These are phyloP conservation scores for Cyclophora albipunctata DNA, from an alignment of 2,888 invertebrate species.

Conservation along the genomic window DNA sequence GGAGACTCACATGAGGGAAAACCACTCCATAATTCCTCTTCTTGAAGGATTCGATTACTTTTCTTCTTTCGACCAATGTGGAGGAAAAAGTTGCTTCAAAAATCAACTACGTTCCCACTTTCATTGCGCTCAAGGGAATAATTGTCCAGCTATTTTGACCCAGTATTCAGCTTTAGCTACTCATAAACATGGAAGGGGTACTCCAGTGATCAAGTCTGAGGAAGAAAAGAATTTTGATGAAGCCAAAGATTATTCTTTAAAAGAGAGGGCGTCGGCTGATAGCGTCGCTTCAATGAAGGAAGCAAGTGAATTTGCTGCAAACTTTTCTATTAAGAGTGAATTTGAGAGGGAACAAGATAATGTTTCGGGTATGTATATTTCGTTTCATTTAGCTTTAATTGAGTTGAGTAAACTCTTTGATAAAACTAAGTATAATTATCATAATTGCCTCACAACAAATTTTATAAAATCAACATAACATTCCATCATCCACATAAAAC, in stretches of 20 bases:
- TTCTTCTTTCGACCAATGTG: constrained; percentile 68
- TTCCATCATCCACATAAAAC: no score
- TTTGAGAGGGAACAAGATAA: constrained; percentile 67
- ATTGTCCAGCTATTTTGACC: constrained; percentile 65
- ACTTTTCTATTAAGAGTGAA: constrained; percentile 68
- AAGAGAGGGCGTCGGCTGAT: constrained; percentile 63
- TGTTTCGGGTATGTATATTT: constrained; percentile 60
- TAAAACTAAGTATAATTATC: no score
- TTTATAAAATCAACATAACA: no score
- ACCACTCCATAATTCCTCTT: constrained; percentile 87
- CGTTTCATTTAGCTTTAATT: no score
- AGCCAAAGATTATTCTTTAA: constrained; percentile 70
- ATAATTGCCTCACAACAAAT: no score
- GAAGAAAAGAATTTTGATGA: constrained; percentile 59
- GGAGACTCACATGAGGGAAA: constrained; percentile 88
- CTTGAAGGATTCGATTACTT: constrained; percentile 91
- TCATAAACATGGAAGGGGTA: constrained; percentile 68
- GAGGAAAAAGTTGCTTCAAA: constrained; percentile 67
- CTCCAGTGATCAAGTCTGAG: constrained; percentile 61
- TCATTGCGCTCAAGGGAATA: constrained; percentile 67
- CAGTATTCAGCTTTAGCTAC: constrained; percentile 68
- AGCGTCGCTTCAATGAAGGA: constrained; percentile 58
- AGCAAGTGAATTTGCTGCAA: constrained; percentile 49
- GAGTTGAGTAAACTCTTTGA: no score
- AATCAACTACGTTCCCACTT: constrained; percentile 66